Percentiles rank a stretch among this genome's conserved stretches.
These are phyloP conservation scores for Melieria picta DNA, from an alignment of 2,888 invertebrate genomes.

Conservation along the genomic window DNA sequence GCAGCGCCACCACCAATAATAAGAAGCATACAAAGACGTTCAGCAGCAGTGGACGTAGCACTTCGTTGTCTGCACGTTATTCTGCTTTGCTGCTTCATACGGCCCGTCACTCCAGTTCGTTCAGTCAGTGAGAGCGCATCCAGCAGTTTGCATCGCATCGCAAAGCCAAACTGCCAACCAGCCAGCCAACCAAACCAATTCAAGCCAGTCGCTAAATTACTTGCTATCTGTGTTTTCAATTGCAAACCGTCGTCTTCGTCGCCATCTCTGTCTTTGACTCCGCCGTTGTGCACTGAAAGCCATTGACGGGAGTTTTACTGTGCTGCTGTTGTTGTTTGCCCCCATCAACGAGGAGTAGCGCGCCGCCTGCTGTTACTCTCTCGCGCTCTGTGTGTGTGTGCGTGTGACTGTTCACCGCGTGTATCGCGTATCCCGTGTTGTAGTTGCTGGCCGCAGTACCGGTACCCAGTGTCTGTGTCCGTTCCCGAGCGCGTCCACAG, in stretches of 20 bases:
- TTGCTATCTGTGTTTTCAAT: slow-evolving; percentile 3
- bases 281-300: slow-evolving; percentile 1
- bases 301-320: background rate
- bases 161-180: background rate
- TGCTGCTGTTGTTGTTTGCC: background rate
- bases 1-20: too few relatives aligned
- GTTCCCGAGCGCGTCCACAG: too few relatives aligned
- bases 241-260: slow-evolving; percentile 10
- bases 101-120: background rate
- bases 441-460: background rate
- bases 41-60: too few relatives aligned
- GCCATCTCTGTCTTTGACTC: slow-evolving; percentile 19
- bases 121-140: slow-evolving; percentile 32
- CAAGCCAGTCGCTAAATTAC: too few relatives aligned
- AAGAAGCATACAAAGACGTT: too few relatives aligned
- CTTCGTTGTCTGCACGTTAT: too few relatives aligned
- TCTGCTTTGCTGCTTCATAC: too few relatives aligned
- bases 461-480: too few relatives aligned
- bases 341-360: background rate
- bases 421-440: background rate
- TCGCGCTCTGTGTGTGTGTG: too few relatives aligned
- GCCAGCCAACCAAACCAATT: too few relatives aligned
- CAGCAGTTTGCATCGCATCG: slow-evolving; percentile 26
- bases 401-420: too few relatives aligned
- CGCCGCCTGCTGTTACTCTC: too few relatives aligned